Evolutionary conservation across 2,113 vertebrate species (phyloP), one percentile per base, ranked within the genome.

Genomic region (Scomber colias): DNA sequence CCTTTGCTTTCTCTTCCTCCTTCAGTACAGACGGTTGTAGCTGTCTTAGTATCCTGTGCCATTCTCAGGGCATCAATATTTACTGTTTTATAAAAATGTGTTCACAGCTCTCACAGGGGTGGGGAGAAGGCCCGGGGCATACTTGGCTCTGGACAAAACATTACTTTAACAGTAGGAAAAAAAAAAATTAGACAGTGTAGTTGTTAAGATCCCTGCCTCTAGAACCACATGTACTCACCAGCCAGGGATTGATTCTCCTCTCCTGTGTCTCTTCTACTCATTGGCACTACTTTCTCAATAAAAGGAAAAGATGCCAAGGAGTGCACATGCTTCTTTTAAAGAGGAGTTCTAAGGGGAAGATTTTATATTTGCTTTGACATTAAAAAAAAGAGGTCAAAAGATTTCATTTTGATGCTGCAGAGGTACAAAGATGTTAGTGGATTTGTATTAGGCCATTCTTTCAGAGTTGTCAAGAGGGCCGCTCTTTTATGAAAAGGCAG

Each of bases 91-190:
- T 82, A 76, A 81, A 79, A 80, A 75, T 67, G 55, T 14, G 67
- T 81, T 84, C 76, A 77, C 78, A 76, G 77, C 50, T 76, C 81
- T 76, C 71, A 30, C 46, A 60, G 65, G 64, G 73, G 49, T 30
- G 75, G 15, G 51, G 5, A 48, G 40, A 73, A 75, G 21, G 71
- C 57, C 56, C 21, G 19, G 69, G 30, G 57, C 59, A 67, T 65
- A 72, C 77, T 62, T 57, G 45, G 40, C 60, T 44, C 45, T 48
- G 71, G 66, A 79, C 61, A 76, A 85, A 77, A 71, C 51, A 71
- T 55, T 65, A 82, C 71, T 87, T 75, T 81, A 80, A 83, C 16
- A 70, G 74, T 24, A 21, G 24, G n/a, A n/a, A 69, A 78, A 71
- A 64, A 57, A 57, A 12, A 53, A 84, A 76, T 81, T 66, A 86